A percentile compares a stretch with the other conserved stretches of the same genome.
These are phyloP conservation scores for Poeciliopsis occidentalis DNA, from an alignment of 2,113 vertebrate genomes.

Conservation along the genomic window DNA sequence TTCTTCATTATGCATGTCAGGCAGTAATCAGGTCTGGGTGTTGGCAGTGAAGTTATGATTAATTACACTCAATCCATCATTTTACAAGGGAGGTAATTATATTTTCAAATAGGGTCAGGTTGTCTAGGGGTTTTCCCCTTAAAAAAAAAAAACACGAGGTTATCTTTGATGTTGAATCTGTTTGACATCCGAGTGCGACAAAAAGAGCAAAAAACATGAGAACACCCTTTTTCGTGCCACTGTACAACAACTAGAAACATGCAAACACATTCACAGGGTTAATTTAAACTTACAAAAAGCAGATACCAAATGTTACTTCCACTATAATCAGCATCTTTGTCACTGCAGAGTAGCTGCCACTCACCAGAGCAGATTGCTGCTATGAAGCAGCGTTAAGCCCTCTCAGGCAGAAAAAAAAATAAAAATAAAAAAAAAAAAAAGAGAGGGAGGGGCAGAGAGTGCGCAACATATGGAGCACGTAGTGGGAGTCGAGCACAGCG, in stretches of 20 bases:
- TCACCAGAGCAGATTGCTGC: conserved; percentile 70
- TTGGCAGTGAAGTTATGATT: no score
- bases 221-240: not conserved
- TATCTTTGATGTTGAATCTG: not conserved
- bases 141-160: not conserved
- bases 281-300: conserved; percentile 41
- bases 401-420: conserved; percentile 61
- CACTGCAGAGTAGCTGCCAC: conserved; percentile 63
- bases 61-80: no score
- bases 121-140: not conserved
- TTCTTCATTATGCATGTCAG: no score
- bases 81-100: no score
- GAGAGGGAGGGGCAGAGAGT: conserved; percentile 49
- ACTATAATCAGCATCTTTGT: conserved; percentile 50
- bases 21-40: no score
- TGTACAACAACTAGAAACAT: conserved; percentile 4
- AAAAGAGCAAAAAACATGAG: not conserved
- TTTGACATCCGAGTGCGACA: conserved; percentile 8
- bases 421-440: no score
- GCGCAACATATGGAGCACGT: conserved; percentile 69
- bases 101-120: not conserved
- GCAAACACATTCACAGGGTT: conserved; percentile 23
- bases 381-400: conserved; percentile 78
- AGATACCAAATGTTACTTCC: conserved; percentile 28
- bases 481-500: conserved; percentile 70